Evolutionary conservation across 2,797 vertebrate genomes (phyloP).

Genomic region (Enteromius anoplus): DNA sequence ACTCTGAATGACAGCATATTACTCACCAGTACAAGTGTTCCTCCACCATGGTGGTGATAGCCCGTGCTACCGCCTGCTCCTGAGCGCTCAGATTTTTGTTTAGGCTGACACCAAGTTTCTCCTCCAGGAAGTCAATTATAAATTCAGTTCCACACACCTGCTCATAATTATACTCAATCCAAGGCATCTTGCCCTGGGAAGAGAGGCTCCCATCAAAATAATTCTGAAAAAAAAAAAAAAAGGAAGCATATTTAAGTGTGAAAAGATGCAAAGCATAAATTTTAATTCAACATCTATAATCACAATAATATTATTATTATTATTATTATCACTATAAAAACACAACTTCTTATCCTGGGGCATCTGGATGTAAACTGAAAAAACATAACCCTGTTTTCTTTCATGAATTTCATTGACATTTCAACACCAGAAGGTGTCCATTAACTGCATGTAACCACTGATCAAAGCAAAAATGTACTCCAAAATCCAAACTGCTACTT

Average conservation of each 20-base stretch:
- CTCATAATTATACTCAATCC: conserved; percentile 96
- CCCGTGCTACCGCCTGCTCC: conserved; percentile 90
- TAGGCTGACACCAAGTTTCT: conserved; percentile 94
- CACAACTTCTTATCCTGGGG: not conserved
- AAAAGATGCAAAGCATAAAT: not conserved
- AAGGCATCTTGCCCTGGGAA: conserved; percentile 98
- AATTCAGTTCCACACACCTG: conserved; percentile 95
- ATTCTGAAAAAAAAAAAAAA: conserved; percentile 84
- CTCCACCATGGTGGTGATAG: conserved; percentile 96
- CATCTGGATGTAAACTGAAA: not conserved
- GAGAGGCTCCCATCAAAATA: conserved; percentile 98
- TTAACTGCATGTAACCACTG: conserved; percentile 13
- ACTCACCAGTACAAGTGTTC: conserved; percentile 97
- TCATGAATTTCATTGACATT: conserved; percentile 22
- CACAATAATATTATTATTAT: not conserved
- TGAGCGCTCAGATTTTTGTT: conserved; percentile 90
- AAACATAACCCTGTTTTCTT: not conserved
- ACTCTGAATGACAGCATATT: not conserved
- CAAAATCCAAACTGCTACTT: not conserved
- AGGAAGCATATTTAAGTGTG: not conserved
- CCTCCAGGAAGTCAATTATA: conserved; percentile 97
- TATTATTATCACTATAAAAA: not conserved
- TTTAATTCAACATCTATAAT: not conserved
- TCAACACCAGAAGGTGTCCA: conserved; percentile 5
- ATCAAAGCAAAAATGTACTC: conserved; percentile 3